Base-by-base conservation (phyloP, 2,797 vertebrate species). In the Enteromius anoplus region DNA sequence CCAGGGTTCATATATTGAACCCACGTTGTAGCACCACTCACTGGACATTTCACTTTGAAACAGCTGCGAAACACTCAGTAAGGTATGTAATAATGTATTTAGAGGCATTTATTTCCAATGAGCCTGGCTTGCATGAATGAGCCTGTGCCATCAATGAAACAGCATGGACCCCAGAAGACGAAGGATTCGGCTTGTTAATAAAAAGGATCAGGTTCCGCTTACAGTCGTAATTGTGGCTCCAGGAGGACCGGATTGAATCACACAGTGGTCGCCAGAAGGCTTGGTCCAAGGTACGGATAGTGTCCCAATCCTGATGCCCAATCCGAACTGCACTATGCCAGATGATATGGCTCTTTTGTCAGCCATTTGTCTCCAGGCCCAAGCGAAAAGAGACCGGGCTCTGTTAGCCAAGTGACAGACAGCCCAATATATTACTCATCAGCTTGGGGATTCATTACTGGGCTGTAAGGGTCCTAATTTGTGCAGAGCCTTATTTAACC, bases 371-470 rank as follows among this genome's bases (percentile, higher is more conserved):
- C 83, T 72, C 62, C 19, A 12, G 49, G 64, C 75, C 62, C 68
- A 85, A 81, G 81, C 75, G 75, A 85, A 85, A 87, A 75, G 83
- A 86, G 84, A 86, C 79, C 81, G 82, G 85, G 88, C 82, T 87
- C 69, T 77, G 75, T 83, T 85, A 85, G 80, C 85, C 83, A 85
- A 87, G 73, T 62, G 45, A 85, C 78, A 88, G 85, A 86, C 86
- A 88, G 77, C 80, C 75, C 84, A 84, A 87, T 86, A 68, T 81
- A 87, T 90, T 83, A 87, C 86, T 88, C 86, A 89, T 86, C 80
- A 86, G 84, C 86, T 80, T 62, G 42, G 78, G 85, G 82, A 86
- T 87, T 89, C 84, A 87, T 87, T 83, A 85, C 71, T 7, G 64
- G 51, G 70, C 83, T 82, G 76, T 64, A 73, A 86, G 77, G 86